phyloP scores from a whole-genome alignment of 2,888 invertebrate species.

The Autographa gamma region DNA sequence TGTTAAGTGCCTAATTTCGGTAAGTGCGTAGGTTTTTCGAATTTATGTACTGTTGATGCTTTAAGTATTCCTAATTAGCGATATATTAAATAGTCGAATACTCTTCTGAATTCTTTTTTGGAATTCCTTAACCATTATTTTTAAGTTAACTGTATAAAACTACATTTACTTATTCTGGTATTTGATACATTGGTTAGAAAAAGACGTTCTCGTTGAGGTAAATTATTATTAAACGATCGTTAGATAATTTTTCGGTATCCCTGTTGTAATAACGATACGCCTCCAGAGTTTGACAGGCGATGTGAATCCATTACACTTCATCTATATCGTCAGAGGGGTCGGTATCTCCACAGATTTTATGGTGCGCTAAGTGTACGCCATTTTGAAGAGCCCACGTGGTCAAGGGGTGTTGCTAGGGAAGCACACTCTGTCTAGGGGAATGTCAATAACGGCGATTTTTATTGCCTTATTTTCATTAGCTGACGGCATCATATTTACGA shows the following conservation, averaged over 20 bases:
- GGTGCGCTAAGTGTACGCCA: slow-evolving; percentile 72
- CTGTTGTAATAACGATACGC: slow-evolving; percentile 58
- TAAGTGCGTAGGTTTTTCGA: neutral
- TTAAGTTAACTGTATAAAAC: slow-evolving; percentile 38
- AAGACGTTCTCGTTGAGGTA: slow-evolving; percentile 38
- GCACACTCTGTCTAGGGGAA: slow-evolving; percentile 40
- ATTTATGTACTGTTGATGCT: neutral
- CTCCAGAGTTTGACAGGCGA: slow-evolving; percentile 66
- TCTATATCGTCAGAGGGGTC: slow-evolving; percentile 57
- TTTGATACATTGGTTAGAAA: slow-evolving; percentile 24
- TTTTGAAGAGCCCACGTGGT: slow-evolving; percentile 69
- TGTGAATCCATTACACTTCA: slow-evolving; percentile 69
- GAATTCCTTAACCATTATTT: slow-evolving; percentile 37
- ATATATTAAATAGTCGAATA: slow-evolving; percentile 44
- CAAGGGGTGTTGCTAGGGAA: slow-evolving; percentile 63
- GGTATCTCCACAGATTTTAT: slow-evolving; percentile 69
- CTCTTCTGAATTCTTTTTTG: slow-evolving; percentile 45
- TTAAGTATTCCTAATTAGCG: slow-evolving; percentile 21
- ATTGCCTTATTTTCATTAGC: slow-evolving; percentile 52
- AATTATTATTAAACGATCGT: slow-evolving; percentile 61
- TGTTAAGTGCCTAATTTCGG: slow-evolving; percentile 4
- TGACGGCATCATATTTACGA: slow-evolving; percentile 30
- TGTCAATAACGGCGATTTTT: slow-evolving; percentile 54
- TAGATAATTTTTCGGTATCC: slow-evolving; percentile 60
- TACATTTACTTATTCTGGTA: slow-evolving; percentile 32